Evolutionary conservation across 2,113 vertebrate genomes (phyloP).

Genomic region (Mastomys natalensis): DNA sequence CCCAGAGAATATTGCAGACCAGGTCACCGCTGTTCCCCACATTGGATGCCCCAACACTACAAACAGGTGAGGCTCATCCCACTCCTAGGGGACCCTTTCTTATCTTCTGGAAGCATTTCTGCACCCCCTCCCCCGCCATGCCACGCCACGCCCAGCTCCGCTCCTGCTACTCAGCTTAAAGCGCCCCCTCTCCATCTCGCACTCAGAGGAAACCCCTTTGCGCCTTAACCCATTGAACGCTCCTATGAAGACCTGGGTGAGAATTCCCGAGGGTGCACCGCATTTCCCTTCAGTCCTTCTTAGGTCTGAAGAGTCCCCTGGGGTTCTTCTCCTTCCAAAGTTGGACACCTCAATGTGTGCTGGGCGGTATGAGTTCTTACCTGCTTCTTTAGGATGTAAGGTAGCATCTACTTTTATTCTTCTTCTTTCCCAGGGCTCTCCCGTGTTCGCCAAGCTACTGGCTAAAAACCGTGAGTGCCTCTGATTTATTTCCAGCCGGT

Average conservation of each 20-base stretch:
- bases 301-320: too few relatives aligned
- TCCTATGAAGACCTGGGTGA: background rate
- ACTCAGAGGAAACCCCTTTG: background rate
- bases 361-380: background rate
- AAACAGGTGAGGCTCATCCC: slow-evolving; percentile 68
- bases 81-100: background rate
- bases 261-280: background rate
- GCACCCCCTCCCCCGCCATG: background rate
- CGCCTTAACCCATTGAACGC: rapidly evolving
- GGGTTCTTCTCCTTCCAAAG: too few relatives aligned
- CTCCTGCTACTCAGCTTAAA: too few relatives aligned
- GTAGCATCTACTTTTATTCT: background rate
- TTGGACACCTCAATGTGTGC: background rate
- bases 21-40: background rate
- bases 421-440: background rate
- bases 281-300: background rate
- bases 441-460: slow-evolving; percentile 50
- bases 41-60: background rate
- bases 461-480: slow-evolving; percentile 63
- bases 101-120: too few relatives aligned
- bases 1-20: background rate
- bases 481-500: rapidly evolving
- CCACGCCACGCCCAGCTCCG: rapidly evolving
- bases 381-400: too few relatives aligned
- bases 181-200: background rate